Conservation (phyloP, 92 coral and sea anemone species). For the Desmophyllum pertusum region DNA sequence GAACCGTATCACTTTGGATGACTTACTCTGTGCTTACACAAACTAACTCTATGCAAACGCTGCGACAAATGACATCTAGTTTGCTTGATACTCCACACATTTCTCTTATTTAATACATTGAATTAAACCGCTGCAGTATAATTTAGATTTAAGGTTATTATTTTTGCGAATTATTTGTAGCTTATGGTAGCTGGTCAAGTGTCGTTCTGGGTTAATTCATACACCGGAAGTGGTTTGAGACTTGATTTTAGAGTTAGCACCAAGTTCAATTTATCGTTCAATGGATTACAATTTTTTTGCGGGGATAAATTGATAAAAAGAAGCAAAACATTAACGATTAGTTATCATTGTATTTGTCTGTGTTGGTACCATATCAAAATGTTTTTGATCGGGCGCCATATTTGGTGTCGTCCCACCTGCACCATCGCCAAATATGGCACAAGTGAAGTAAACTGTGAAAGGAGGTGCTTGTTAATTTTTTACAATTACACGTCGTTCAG, state of each 20-base stretch:
- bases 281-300: neutral
- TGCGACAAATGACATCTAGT: neutral
- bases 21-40: slow-evolving; percentile 22
- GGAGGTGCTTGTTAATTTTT: slow-evolving; percentile 81
- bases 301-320: neutral
- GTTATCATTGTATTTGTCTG: slow-evolving; percentile 16
- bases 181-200: neutral
- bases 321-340: slow-evolving; percentile 10
- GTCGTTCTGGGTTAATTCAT: neutral
- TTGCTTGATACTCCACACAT: neutral
- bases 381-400: slow-evolving; percentile 75
- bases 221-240: neutral
- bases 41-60: neutral
- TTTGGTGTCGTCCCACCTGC: slow-evolving; percentile 75
- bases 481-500: slow-evolving; percentile 79
- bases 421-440: slow-evolving; percentile 65
- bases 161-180: slow-evolving; percentile 12
- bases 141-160: neutral
- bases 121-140: neutral
- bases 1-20: slow-evolving; percentile 43
- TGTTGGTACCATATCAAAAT: slow-evolving; percentile 39
- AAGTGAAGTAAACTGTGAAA: slow-evolving; percentile 67
- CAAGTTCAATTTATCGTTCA: neutral
- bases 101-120: neutral
- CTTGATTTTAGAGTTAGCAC: neutral